Evolutionary conservation across 2,797 vertebrate species (phyloP).

Genomic region (Phalloptychus januarius): DNA sequence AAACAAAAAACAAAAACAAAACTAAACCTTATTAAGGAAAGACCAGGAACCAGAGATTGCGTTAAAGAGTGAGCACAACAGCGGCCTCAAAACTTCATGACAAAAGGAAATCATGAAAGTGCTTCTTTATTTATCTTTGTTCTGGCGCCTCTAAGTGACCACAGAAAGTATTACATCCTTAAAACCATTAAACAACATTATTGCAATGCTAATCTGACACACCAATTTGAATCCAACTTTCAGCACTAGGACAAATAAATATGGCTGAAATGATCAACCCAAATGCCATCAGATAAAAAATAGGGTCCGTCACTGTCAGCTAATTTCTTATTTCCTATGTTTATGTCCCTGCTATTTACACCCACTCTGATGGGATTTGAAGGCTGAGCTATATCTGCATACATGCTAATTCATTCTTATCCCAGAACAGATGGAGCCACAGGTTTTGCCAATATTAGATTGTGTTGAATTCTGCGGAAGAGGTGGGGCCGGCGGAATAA

Average conservation of each 20-base stretch:
- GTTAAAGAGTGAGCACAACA: neutral
- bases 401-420: neutral
- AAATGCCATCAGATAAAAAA: neutral
- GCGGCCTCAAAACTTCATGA: neutral
- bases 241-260: neutral
- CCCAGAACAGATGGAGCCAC: neutral
- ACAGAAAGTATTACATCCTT: neutral
- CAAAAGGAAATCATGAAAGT: neutral
- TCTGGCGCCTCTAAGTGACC: slow-evolving; percentile 10
- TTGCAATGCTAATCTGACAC: no score
- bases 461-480: neutral
- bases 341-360: neutral
- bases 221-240: neutral
- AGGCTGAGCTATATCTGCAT: neutral
- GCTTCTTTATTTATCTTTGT: neutral
- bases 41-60: neutral
- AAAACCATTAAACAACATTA: neutral
- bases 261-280: neutral
- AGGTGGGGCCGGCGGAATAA: no score
- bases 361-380: neutral
- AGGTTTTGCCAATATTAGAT: neutral
- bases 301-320: neutral
- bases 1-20: neutral
- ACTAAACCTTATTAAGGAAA: neutral
- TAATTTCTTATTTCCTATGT: neutral